phyloP scores from a whole-genome alignment of 1,140 invertebrate species.

The Papilio helenus region DNA sequence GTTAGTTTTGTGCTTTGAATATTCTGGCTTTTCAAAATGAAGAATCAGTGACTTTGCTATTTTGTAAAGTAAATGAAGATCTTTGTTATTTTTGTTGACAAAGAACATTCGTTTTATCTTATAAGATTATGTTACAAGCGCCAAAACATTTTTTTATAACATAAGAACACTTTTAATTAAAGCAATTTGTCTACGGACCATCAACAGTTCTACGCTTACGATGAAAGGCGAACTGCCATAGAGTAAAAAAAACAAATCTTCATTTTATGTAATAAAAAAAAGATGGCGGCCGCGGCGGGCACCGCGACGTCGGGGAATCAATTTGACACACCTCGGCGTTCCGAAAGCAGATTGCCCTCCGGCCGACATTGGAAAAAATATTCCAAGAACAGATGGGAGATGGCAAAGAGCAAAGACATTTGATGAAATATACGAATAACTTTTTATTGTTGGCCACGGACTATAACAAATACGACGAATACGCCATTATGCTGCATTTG shows the following conservation, averaged over 20 bases:
- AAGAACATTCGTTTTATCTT: neutral
- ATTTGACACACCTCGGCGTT: slow-evolving; percentile 56
- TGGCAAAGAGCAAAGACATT: slow-evolving; percentile 28
- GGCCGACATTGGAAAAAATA: slow-evolving; percentile 45
- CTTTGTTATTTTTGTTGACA: neutral
- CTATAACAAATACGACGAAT: slow-evolving; percentile 1
- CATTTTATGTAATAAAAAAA: slow-evolving; percentile 51
- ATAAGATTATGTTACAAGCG: neutral
- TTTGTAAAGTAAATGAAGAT: neutral
- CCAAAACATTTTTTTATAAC: neutral
- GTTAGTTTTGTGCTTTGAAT: no score
- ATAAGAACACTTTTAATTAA: neutral
- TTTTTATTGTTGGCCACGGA: slow-evolving; percentile 12
- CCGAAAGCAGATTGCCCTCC: slow-evolving; percentile 54
- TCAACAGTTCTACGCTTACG: slow-evolving; percentile 11
- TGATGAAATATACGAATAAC: slow-evolving; percentile 27
- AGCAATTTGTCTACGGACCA: slow-evolving; percentile 6
- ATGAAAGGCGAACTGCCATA: slow-evolving; percentile 3
- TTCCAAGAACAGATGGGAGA: slow-evolving; percentile 44
- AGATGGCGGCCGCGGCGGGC: slow-evolving; percentile 42
- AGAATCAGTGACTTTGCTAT: neutral
- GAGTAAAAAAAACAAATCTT: slow-evolving; percentile 47
- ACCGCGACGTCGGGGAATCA: slow-evolving; percentile 58
- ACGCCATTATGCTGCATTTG: neutral
- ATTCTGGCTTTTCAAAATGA: neutral